Evolutionary conservation across 1,140 invertebrate genomes (phyloP).

Genomic region (Acyrthosiphon pisum): DNA sequence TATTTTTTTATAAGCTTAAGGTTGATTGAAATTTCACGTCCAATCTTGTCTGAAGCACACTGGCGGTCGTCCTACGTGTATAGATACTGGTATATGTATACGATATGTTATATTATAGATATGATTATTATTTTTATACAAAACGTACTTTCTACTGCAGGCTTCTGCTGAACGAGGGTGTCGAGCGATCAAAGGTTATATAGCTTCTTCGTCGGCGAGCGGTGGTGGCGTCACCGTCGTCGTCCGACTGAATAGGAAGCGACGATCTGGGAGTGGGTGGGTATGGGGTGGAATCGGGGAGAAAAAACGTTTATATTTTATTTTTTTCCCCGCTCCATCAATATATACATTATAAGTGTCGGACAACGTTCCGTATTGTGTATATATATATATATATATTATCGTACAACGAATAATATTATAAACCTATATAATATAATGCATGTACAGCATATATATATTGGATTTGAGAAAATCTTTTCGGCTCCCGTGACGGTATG

Average conservation of each 20-base stretch:
- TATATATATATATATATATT: neutral
- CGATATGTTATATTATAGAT: neutral
- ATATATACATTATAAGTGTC: constrained; percentile 17
- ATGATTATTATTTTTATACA: constrained; percentile 2
- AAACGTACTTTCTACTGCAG: neutral
- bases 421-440: neutral
- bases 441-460: neutral
- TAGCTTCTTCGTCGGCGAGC: neutral
- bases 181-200: neutral
- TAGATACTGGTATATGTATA: neutral
- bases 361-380: neutral
- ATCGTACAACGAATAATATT: neutral
- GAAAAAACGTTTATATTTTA: constrained; percentile 35
- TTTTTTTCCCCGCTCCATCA: neutral
- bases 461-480: constrained; percentile 26
- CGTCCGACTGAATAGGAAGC: neutral
- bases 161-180: neutral
- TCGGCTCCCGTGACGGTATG: neutral
- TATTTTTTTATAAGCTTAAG: neutral
- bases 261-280: neutral
- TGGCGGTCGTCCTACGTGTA: neutral
- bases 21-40: neutral
- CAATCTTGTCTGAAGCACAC: neutral
- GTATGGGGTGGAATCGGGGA: too few relatives aligned
- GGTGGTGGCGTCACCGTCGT: neutral